phyloP scores from a whole-genome alignment of 2,888 invertebrate genomes.

The Adelphocoris suturalis region DNA sequence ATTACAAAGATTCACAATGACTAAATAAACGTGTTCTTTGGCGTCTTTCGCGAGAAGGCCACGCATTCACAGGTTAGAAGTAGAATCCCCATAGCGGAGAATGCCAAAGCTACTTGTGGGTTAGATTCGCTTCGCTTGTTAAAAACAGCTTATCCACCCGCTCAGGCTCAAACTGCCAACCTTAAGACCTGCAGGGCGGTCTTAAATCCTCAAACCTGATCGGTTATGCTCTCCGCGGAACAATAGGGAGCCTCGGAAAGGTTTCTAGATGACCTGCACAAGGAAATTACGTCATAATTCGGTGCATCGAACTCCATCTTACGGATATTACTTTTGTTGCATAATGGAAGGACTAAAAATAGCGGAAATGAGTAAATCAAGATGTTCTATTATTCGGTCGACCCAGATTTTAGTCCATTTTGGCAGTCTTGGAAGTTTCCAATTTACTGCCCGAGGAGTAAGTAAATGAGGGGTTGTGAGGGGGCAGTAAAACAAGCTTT shows the following conservation, averaged over 20 bases:
- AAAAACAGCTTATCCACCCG: background rate
- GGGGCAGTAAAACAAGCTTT: no score
- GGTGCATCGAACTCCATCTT: background rate
- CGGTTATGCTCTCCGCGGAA: background rate
- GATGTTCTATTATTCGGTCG: no score
- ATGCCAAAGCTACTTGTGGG: background rate
- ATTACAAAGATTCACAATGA: background rate
- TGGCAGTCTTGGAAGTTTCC: no score
- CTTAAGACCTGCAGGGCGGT: background rate
- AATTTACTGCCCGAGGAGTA: no score
- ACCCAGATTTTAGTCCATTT: no score
- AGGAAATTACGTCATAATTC: background rate
- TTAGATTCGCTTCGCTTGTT: background rate
- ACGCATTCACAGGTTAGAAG: no score
- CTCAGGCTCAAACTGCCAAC: background rate
- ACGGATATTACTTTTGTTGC: background rate
- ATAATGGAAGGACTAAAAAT: background rate
- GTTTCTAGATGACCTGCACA: background rate
- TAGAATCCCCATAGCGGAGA: background rate
- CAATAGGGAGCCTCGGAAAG: background rate
- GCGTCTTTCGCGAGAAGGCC: background rate
- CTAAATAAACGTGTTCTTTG: background rate
- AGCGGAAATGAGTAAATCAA: no score
- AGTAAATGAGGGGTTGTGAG: no score
- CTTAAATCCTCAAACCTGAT: background rate